Evolutionary conservation across 92 coral and sea anemone species (phyloP).

Genomic region (Pocillopora grandis): DNA sequence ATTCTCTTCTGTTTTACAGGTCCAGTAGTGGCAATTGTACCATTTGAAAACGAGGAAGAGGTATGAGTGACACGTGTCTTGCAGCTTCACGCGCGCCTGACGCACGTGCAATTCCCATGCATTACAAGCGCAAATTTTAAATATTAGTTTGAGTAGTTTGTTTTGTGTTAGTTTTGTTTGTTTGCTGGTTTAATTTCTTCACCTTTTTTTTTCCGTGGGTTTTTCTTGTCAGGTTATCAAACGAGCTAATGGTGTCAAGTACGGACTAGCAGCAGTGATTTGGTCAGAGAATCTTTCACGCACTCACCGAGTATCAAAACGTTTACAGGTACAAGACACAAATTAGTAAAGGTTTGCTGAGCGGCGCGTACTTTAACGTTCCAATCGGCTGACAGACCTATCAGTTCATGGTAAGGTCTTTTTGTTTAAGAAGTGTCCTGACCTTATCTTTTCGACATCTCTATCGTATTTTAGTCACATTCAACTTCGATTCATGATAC

Average conservation of each 20-base stretch:
- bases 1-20: slow-evolving; percentile 36
- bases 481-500: no score
- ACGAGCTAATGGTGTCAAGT: slow-evolving; percentile 85
- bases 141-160: no score
- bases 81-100: no score
- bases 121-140: no score
- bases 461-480: no score
- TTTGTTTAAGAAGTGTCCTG: no score
- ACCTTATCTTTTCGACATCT: no score
- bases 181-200: not conserved
- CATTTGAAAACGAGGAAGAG: slow-evolving; percentile 86
- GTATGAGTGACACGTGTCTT: slow-evolving; percentile 25
- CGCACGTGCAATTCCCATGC: no score
- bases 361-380: no score
- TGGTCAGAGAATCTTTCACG: slow-evolving; percentile 80
- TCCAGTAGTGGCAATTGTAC: slow-evolving; percentile 76
- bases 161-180: not conserved
- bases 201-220: not conserved
- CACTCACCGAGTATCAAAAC: slow-evolving; percentile 79
- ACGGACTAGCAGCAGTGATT: slow-evolving; percentile 73
- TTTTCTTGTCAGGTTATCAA: not conserved
- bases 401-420: no score
- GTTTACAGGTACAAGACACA: slow-evolving; percentile 51
- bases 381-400: no score
- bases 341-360: no score